Evolutionary conservation across 1,140 invertebrate species (phyloP), one percentile per base, ranked within the genome.

Genomic region (Lepidurus apus): DNA sequence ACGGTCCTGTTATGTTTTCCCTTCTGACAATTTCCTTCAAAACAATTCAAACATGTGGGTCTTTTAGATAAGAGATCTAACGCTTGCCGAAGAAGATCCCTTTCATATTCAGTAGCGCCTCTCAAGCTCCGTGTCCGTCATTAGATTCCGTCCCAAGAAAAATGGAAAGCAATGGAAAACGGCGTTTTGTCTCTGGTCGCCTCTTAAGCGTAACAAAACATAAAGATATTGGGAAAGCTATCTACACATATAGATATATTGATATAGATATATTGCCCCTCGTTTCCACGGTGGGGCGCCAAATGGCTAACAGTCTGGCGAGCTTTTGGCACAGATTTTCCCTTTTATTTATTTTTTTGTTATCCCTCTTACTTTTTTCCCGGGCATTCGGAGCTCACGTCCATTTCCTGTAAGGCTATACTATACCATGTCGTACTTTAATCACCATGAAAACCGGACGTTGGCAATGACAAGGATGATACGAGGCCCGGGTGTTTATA

Each of bases 361-460:
- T 47, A 11, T 47, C 17, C 17, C 17, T 47, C 10, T 47, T 47
- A 11, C 17, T 47, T 47, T 47, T 11, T 47, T 47, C 45, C 17
- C 17, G 45, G 45, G 45, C 10, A 17, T 7, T 13, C 17, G 13
- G 13, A 17, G 8, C 53, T 17, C 17, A n/a, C 8, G 21, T 13
- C 21, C 53, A 65, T 65, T 65, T 65, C 53, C 53, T 13, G 53
- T 65, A 65, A 65, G 7, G 53, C 53, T 65, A 17, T 65, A 65
- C 53, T 17, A 8, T 21, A 65, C 13, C 53, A 21, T 65, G 53
- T 65, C 53, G 9, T 21, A 65, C 53, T 11, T 65, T 65, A 65
- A 65, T 65, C 8, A 65, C 53, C 53, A 65, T 65, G 53, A 65
- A 65, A 65, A 65, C 53, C 53, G 53, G 53, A 65, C 53, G 53